phyloP scores from a whole-genome alignment of 2,888 invertebrate genomes.

The Lapara coniferarum region DNA sequence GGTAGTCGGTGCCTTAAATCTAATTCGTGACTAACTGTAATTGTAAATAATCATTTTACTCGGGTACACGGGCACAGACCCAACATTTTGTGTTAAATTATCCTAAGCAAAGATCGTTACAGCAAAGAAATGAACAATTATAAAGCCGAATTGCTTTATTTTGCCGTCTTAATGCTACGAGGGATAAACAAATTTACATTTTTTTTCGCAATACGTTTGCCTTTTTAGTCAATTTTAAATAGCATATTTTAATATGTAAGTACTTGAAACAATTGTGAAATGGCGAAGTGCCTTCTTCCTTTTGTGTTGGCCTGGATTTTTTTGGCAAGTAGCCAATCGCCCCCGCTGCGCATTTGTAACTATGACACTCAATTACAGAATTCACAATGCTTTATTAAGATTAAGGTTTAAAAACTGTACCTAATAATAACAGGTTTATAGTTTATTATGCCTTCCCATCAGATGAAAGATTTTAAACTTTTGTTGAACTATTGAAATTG shows the following conservation, averaged over 20 bases:
- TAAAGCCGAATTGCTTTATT: slow-evolving; percentile 68
- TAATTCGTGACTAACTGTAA: slow-evolving; percentile 24
- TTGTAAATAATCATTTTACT: slow-evolving; percentile 11
- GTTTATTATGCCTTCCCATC: neutral
- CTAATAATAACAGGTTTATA: no score
- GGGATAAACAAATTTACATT: neutral
- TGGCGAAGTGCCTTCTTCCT: slow-evolving; percentile 5
- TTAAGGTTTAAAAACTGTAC: neutral
- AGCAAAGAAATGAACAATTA: slow-evolving; percentile 64
- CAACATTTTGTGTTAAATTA: slow-evolving; percentile 50
- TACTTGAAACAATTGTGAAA: neutral
- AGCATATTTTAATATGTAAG: neutral
- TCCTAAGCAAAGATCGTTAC: slow-evolving; percentile 68
- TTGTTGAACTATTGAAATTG: neutral
- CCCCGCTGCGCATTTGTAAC: slow-evolving; percentile 6
- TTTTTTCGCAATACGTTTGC: neutral
- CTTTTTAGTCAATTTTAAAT: neutral
- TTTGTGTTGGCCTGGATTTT: slow-evolving; percentile 20
- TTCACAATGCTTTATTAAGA: neutral
- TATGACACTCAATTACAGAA: neutral
- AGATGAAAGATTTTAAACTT: neutral
- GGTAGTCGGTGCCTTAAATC: neutral
- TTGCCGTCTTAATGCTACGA: slow-evolving; percentile 39
- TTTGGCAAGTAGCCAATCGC: slow-evolving; percentile 25
- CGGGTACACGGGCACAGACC: slow-evolving; percentile 29